These are phyloP conservation scores for Pollenia angustigena DNA, from an alignment of 2,888 invertebrate genomes.

Conservation along the genomic window DNA sequence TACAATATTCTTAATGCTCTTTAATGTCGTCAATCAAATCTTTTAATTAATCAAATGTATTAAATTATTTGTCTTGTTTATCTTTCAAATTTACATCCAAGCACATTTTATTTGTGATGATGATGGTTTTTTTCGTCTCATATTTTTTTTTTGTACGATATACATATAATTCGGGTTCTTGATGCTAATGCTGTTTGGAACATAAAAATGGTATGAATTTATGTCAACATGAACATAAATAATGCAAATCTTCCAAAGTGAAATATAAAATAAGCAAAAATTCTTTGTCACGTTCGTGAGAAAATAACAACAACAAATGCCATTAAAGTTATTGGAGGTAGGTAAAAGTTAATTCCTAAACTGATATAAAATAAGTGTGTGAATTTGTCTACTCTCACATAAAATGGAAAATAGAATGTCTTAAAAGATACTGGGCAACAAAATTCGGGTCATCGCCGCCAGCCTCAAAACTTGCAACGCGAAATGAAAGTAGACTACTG, in stretches of 20 bases:
- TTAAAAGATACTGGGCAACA: too few species aligned
- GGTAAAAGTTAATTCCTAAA: neutral
- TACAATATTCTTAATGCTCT: neutral
- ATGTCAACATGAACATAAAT: slow-evolving; percentile 63
- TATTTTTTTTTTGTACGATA: neutral
- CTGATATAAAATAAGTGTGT: too few species aligned
- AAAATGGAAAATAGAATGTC: neutral
- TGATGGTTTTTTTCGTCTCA: neutral
- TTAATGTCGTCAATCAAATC: slow-evolving; percentile 45
- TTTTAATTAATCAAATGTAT: slow-evolving; percentile 64
- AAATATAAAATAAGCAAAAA: slow-evolving; percentile 51
- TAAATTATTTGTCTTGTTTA: slow-evolving; percentile 66
- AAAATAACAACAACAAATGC: slow-evolving; percentile 19
- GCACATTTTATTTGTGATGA: slow-evolving; percentile 15
- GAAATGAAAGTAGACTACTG: too few species aligned
- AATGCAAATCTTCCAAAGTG: slow-evolving; percentile 58
- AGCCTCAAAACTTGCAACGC: too few species aligned
- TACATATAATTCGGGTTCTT: neutral
- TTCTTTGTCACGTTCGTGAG: slow-evolving; percentile 52
- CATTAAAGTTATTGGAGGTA: slow-evolving; percentile 12
- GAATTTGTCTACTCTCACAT: neutral
- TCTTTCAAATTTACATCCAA: slow-evolving; percentile 58
- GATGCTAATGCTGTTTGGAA: slow-evolving; percentile 1
- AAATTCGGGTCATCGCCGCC: too few species aligned
- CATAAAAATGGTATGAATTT: slow-evolving; percentile 47